These are phyloP conservation scores for Scaptomyza caliginosa DNA, from an alignment of 2,888 invertebrate species.

Conservation along the genomic window DNA sequence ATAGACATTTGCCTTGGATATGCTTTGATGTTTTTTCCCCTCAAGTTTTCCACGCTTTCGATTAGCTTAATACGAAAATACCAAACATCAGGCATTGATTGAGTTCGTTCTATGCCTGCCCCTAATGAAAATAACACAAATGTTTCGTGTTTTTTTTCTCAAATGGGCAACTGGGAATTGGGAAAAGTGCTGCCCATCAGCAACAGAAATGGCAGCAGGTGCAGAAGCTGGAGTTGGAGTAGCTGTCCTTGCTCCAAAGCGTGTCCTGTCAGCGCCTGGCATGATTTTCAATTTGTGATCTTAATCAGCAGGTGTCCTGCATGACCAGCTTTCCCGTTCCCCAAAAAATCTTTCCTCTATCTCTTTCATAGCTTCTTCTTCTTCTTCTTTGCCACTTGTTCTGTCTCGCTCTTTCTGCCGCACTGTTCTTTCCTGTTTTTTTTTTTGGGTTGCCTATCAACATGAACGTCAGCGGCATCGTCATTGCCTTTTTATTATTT, in stretches of 20 bases:
- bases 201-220: constrained; percentile 17
- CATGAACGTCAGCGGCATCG: constrained; percentile 53
- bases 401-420: too few species aligned
- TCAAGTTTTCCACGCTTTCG: too few species aligned
- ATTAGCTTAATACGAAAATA: constrained; percentile 67
- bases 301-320: constrained; percentile 81
- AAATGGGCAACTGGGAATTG: too few species aligned
- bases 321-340: constrained; percentile 30
- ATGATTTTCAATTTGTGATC: constrained; percentile 82
- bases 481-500: constrained; percentile 71
- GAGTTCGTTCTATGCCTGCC: constrained; percentile 27
- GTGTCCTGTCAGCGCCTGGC: constrained; percentile 53
- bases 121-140: constrained; percentile 75
- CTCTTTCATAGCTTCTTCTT: constrained; percentile 3
- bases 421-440: constrained; percentile 10
- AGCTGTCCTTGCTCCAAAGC: constrained; percentile 19
- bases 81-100: constrained; percentile 42
- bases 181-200: neutral
- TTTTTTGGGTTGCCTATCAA: constrained; percentile 59
- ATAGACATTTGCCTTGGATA: constrained; percentile 25
- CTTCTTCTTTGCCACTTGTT: constrained; percentile 14
- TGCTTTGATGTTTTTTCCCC: constrained; percentile 40
- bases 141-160: constrained; percentile 42
- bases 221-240: neutral
- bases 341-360: neutral